phyloP scores from a whole-genome alignment of 2,797 vertebrate genomes.

The Anguilla obscura region DNA sequence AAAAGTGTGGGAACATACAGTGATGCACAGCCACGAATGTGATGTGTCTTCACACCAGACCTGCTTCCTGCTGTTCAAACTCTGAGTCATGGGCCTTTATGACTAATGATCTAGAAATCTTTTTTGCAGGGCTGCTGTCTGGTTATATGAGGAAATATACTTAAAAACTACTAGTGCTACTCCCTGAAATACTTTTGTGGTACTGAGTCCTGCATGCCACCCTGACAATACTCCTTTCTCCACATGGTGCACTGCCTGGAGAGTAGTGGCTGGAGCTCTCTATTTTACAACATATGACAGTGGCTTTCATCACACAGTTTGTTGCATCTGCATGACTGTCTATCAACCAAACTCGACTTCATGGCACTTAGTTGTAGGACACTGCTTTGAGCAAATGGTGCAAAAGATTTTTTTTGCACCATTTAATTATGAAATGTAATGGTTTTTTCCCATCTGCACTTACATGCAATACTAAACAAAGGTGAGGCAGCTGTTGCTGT shows the following conservation, averaged over 20 bases:
- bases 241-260: conserved; percentile 51
- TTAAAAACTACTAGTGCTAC: conserved; percentile 46
- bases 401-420: conserved; percentile 36
- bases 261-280: neutral
- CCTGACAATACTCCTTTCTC: conserved; percentile 40
- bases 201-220: conserved; percentile 55
- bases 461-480: neutral
- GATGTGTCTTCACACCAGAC: conserved; percentile 17
- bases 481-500: neutral
- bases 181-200: conserved; percentile 48
- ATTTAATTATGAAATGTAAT: conserved; percentile 52
- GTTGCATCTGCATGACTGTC: neutral
- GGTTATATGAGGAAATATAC: neutral
- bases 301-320: neutral
- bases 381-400: conserved; percentile 26
- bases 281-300: conserved; percentile 15
- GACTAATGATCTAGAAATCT: neutral
- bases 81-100: neutral
- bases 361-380: neutral
- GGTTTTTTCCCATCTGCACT: neutral
- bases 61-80: neutral
- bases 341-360: neutral
- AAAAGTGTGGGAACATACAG: conserved; percentile 2
- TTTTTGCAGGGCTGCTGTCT: neutral
- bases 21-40: neutral